Percentiles rank a stretch among this genome's conserved stretches.
phyloP scores from a whole-genome alignment of 2,113 vertebrate species.

The Mobula birostris region DNA sequence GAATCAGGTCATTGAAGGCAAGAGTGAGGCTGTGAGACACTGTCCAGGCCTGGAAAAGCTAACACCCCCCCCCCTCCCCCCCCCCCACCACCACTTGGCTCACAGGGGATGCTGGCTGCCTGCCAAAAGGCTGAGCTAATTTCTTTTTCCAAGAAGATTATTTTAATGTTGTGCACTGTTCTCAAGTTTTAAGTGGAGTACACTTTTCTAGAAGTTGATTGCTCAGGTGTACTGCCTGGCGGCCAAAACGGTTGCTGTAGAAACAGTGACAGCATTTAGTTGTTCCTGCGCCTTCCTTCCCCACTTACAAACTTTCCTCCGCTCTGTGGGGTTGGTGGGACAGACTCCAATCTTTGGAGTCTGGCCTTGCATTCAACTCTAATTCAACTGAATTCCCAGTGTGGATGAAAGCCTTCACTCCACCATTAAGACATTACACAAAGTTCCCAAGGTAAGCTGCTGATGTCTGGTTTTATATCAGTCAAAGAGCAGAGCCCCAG shows the following conservation, averaged over 20 bases:
- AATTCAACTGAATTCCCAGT: neutral
- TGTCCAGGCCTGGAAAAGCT: neutral
- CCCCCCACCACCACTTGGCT: neutral
- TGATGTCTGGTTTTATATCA: neutral
- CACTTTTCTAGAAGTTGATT: neutral
- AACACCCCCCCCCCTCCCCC: too few species aligned
- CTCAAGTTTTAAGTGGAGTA: neutral
- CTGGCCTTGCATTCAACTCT: neutral
- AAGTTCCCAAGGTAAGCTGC: neutral
- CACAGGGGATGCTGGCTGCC: neutral
- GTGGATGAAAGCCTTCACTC: neutral
- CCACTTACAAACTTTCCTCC: neutral
- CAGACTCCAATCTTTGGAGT: neutral
- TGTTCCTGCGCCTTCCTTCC: neutral
- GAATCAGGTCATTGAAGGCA: neutral
- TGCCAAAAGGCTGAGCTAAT: neutral
- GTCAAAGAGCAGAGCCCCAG: neutral
- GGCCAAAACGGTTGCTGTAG: neutral
- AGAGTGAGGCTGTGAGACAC: neutral
- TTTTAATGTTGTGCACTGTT: neutral
- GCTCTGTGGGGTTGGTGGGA: neutral
- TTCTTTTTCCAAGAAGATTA: constrained; percentile 3
- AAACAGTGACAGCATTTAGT: neutral
- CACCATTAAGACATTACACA: neutral
- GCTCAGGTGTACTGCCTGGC: neutral